Percentiles rank a stretch among this genome's conserved stretches.
These are phyloP conservation scores for Reticulitermes lucifugus DNA, from an alignment of 2,888 invertebrate species.

Conservation along the genomic window DNA sequence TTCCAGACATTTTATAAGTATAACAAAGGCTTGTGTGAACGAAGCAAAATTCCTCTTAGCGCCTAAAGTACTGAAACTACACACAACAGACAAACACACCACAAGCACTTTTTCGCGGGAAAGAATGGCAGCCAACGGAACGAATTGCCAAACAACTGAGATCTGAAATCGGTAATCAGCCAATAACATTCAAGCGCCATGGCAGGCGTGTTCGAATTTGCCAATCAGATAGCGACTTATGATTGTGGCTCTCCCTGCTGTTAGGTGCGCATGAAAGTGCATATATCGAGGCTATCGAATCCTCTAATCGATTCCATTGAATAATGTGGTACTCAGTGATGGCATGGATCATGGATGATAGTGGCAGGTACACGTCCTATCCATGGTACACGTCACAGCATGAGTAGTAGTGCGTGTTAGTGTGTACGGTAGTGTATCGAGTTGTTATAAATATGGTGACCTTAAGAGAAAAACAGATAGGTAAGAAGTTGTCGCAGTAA, in stretches of 20 bases:
- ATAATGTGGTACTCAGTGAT: not conserved
- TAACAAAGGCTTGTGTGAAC: not conserved
- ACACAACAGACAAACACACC: too few relatives aligned
- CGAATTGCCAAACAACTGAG: not conserved
- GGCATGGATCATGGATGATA: too few relatives aligned
- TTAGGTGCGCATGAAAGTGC: not conserved
- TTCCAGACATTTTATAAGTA: conserved; percentile 20
- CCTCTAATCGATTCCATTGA: not conserved
- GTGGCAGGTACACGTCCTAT: too few relatives aligned
- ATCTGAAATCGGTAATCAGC: not conserved
- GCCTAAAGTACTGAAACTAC: too few relatives aligned
- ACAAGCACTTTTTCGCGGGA: not conserved
- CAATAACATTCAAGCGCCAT: not conserved
- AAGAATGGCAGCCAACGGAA: not conserved
- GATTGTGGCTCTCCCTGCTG: not conserved
- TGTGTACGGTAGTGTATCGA: too few relatives aligned
- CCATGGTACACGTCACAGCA: not conserved
- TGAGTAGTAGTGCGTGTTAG: too few relatives aligned
- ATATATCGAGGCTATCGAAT: not conserved
- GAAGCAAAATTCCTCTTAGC: not conserved
- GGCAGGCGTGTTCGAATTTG: not conserved
- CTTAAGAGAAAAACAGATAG: conserved; percentile 60
- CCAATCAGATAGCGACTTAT: not conserved
- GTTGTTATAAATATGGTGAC: conserved; percentile 55
- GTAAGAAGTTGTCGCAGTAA: conserved; percentile 55